These are phyloP conservation scores for Ptyas mucosa DNA, from an alignment of 2,113 vertebrate species.

Conservation along the genomic window DNA sequence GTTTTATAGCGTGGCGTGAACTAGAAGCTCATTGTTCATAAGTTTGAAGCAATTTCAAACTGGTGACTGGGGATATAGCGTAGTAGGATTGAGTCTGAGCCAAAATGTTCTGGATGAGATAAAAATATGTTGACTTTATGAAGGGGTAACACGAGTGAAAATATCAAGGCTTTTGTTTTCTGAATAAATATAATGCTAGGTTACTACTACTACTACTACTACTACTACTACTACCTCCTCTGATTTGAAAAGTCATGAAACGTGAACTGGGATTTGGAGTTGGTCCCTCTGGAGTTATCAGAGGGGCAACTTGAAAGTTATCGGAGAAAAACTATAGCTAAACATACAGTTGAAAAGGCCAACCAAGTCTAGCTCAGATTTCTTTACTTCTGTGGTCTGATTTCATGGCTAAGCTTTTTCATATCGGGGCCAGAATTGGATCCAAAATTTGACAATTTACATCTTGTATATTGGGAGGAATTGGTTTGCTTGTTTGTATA, in stretches of 20 bases:
- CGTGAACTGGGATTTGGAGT: background rate
- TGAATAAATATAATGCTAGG: background rate
- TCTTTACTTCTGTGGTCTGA: background rate
- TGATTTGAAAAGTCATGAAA: background rate
- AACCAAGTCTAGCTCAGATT: background rate
- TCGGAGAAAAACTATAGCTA: background rate
- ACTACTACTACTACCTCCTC: background rate
- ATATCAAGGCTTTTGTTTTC: background rate
- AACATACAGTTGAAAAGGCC: background rate
- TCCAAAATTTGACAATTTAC: background rate
- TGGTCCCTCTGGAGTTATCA: background rate
- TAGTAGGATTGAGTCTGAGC: background rate
- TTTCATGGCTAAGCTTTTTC: background rate
- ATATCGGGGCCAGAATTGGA: background rate
- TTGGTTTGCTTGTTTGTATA: background rate
- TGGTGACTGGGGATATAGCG: background rate
- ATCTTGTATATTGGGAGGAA: background rate
- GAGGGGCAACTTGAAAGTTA: background rate
- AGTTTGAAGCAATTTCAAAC: background rate
- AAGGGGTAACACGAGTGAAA: background rate
- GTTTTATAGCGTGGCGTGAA: background rate
- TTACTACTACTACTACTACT: accelerated
- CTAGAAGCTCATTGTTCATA: background rate
- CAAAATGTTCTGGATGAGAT: background rate
- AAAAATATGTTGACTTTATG: background rate